phyloP scores from a whole-genome alignment of 2,888 invertebrate species.

The Phorcus lineatus region DNA sequence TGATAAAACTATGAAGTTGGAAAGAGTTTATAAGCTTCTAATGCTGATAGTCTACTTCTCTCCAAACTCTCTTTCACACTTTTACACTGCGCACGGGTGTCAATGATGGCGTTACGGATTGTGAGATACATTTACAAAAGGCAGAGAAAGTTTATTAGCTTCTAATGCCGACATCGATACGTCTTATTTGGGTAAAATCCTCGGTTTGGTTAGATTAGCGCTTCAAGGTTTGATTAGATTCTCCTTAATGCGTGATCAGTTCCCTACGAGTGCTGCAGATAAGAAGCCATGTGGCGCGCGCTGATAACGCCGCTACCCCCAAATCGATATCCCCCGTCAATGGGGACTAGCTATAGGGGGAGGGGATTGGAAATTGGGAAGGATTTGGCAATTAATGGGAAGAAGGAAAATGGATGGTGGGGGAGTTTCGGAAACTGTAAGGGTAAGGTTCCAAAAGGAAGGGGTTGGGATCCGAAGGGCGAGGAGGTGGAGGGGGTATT shows the following conservation, averaged over 20 bases:
- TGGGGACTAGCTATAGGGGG: neutral
- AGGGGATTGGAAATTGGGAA: neutral
- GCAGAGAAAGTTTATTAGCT: neutral
- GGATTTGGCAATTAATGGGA: neutral
- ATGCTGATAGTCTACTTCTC: neutral
- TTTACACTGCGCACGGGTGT: neutral
- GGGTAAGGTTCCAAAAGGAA: neutral
- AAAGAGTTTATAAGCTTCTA: neutral
- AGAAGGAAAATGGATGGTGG: neutral
- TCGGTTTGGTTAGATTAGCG: neutral
- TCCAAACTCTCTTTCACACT: neutral
- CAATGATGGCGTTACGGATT: neutral
- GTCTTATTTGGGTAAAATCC: neutral
- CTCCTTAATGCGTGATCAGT: neutral
- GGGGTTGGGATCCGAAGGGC: too few species aligned
- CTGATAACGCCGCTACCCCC: too few species aligned
- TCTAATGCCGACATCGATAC: neutral
- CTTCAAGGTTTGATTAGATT: conserved; percentile 3
- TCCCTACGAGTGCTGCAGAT: neutral
- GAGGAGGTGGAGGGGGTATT: too few species aligned
- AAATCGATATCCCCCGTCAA: too few species aligned
- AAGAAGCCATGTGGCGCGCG: neutral
- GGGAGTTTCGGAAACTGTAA: too few species aligned
- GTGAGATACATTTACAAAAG: neutral
- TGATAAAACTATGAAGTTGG: neutral